Conservation (phyloP, 2,888 invertebrate genomes). For the Rhyacophila evoluta region DNA sequence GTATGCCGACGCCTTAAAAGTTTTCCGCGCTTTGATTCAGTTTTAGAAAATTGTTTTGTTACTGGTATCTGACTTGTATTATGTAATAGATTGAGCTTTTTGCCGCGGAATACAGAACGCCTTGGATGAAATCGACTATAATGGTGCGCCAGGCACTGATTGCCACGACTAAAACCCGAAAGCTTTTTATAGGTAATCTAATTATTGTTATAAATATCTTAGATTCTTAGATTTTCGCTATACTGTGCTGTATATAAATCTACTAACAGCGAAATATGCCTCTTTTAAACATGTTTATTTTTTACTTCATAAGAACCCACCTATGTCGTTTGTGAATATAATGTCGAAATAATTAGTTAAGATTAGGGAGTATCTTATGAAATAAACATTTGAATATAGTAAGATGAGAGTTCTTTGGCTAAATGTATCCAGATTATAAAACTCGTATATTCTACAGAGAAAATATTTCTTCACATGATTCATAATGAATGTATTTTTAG, state of each 20-base stretch:
- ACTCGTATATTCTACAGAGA: too few relatives aligned
- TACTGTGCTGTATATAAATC: not conserved
- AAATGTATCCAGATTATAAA: too few relatives aligned
- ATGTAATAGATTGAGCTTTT: not conserved
- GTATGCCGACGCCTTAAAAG: not conserved
- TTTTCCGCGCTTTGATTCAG: not conserved
- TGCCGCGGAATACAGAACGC: not conserved
- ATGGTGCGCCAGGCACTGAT: constrained; percentile 17
- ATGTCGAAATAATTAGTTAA: too few relatives aligned
- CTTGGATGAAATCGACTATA: not conserved
- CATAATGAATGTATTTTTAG: too few relatives aligned
- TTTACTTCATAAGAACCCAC: too few relatives aligned
- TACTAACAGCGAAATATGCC: not conserved
- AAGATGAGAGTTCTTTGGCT: too few relatives aligned
- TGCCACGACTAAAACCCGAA: not conserved
- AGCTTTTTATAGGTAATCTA: not conserved
- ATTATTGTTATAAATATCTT: not conserved
- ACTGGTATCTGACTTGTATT: not conserved
- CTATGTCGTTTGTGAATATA: too few relatives aligned
- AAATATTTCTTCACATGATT: too few relatives aligned
- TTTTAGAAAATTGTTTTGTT: not conserved
- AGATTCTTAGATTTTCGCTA: not conserved
- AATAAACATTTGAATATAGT: too few relatives aligned
- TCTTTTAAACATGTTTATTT: too few relatives aligned
- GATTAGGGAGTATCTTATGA: too few relatives aligned